Evolutionary conservation across 2,797 vertebrate genomes (phyloP), one percentile per base, ranked within the genome.

Genomic region (Lagorchestes hirsutus): DNA sequence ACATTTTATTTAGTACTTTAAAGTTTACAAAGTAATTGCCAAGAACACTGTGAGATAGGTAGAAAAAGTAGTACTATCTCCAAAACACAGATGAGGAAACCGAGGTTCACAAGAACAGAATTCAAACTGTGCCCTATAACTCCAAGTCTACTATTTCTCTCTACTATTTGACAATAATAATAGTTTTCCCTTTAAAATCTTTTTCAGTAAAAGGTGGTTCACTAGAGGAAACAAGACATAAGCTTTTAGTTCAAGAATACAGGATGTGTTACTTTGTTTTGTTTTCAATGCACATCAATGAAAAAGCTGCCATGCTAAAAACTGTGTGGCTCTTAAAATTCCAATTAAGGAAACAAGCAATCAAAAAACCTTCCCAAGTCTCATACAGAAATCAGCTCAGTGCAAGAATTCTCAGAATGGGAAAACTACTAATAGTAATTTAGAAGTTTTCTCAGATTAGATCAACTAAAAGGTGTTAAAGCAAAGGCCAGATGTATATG

Each of bases 391-490:
- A 95, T 91, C 34, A 82, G 18, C 18, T 82, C n/a, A 93, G 62
- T 92, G 50, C 90, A 96, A 93, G 92, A 95, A 29, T 96, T 97
- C 94, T 74, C 92, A 90, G 92, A 97, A 92, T 58, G 57, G 3
- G 3, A 97, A 97, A 96, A 97, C 91, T 95, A 94, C 92, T 97
- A 92, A 95, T 95, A 94, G 91, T 96, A 96, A 94, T 9, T 24
- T 96, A 54, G 6, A 97, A 62, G 55, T 56, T 93, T 91, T 97
- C 95, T 97, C 95, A 94, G 95, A 97, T 98, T 96, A 98, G 96
- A 98, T 98, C 96, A 97, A 96, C 59, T 96, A 90, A 94, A 82
- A 96, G 56, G 95, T 55, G 92, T 50, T 40, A 93, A 94, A 97
- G 74, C n/a, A 46, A 40, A 94, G 95, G 93, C 93, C 97, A 95